phyloP scores from a whole-genome alignment of 2,113 vertebrate genomes.

The Cepphus grylle region DNA sequence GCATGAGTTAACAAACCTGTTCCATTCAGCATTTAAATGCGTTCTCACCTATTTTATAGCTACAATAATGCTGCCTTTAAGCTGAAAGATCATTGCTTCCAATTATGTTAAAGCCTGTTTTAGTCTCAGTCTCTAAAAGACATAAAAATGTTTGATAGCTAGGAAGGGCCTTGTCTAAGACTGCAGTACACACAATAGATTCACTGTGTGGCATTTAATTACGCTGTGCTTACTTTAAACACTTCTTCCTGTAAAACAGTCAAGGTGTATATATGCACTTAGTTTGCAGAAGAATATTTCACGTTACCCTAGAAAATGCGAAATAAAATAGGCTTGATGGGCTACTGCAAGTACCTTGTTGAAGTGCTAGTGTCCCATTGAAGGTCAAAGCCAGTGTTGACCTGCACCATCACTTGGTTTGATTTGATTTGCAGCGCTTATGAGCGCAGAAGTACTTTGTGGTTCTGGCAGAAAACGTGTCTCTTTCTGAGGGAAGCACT shows the following conservation, averaged over 20 bases:
- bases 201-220: constrained; percentile 32
- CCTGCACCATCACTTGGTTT: not conserved
- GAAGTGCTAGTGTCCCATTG: not conserved
- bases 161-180: not conserved
- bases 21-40: not conserved
- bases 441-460: not conserved
- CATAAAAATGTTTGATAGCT: constrained; percentile 46
- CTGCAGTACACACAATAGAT: constrained; percentile 19
- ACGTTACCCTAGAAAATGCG: not conserved
- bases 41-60: constrained; percentile 5
- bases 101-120: constrained; percentile 42
- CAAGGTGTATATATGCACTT: not conserved
- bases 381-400: not conserved
- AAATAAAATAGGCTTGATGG: not conserved
- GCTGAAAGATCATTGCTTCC: constrained; percentile 27
- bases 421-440: not conserved
- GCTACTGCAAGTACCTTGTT: not conserved
- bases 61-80: constrained; percentile 19
- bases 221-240: not conserved
- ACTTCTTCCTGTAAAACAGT: not conserved
- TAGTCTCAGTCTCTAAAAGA: constrained; percentile 27
- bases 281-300: not conserved
- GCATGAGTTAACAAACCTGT: constrained; percentile 1
- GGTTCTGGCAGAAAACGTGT: not conserved
- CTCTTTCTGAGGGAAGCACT: not conserved